These are phyloP conservation scores for Sphaerophoria rueppellii DNA, from an alignment of 2,888 invertebrate genomes.

Conservation along the genomic window DNA sequence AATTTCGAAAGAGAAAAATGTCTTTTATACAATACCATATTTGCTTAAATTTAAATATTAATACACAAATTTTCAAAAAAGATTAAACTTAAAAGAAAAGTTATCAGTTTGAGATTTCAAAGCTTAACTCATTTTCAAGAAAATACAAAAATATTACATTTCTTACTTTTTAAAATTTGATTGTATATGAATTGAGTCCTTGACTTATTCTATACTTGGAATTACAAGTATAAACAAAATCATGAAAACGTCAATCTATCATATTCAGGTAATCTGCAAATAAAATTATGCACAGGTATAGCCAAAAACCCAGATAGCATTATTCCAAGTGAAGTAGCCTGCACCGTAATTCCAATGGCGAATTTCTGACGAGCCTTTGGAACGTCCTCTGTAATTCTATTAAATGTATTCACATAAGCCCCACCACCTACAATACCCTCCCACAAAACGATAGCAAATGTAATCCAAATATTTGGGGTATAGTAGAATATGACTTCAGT, in stretches of 20 bases:
- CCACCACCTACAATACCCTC: slow-evolving; percentile 90
- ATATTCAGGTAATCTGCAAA: slow-evolving; percentile 85
- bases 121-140: too few species aligned
- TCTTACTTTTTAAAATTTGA: neutral
- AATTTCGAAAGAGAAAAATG: too few species aligned
- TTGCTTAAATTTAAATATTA: too few species aligned
- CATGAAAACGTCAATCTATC: slow-evolving; percentile 16
- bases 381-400: slow-evolving; percentile 87
- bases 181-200: neutral
- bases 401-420: slow-evolving; percentile 93
- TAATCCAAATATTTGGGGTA: slow-evolving; percentile 86
- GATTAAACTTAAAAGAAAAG: too few species aligned
- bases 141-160: neutral
- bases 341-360: slow-evolving; percentile 88
- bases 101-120: too few species aligned
- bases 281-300: slow-evolving; percentile 89
- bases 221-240: neutral
- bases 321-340: slow-evolving; percentile 90
- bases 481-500: slow-evolving; percentile 86
- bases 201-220: neutral
- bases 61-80: too few species aligned
- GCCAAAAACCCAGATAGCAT: slow-evolving; percentile 88
- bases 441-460: slow-evolving; percentile 86
- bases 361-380: slow-evolving; percentile 83
- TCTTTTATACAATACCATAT: too few species aligned